These are phyloP conservation scores for Epistrophella euchroma DNA, from an alignment of 2,888 invertebrate genomes.

Conservation along the genomic window DNA sequence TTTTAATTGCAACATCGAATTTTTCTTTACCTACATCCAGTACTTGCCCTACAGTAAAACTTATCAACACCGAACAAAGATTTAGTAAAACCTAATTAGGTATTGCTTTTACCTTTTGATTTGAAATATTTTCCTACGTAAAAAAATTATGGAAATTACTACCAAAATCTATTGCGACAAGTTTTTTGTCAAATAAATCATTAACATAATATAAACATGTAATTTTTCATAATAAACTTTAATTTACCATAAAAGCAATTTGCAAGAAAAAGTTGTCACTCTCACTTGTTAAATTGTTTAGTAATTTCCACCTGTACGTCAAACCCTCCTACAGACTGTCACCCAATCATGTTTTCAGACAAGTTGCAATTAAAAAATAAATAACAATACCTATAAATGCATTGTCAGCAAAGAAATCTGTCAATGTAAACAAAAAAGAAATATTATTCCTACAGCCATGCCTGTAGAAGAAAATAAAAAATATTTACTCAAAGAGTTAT, in stretches of 20 bases:
- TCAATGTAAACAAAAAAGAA: neutral
- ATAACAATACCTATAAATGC: neutral
- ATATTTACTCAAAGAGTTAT: neutral
- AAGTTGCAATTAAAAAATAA: conserved; percentile 7
- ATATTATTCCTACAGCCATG: conserved; percentile 8
- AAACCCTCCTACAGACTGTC: neutral
- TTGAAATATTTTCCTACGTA: neutral
- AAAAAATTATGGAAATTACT: too few relatives aligned
- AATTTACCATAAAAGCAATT: neutral
- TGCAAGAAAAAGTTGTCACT: neutral
- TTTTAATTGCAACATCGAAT: too few relatives aligned
- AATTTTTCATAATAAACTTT: neutral
- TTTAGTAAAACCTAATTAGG: too few relatives aligned
- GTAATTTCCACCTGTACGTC: neutral
- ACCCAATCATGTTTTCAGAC: neutral
- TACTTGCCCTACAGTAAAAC: too few relatives aligned
- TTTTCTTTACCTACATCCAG: too few relatives aligned
- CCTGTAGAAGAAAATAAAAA: neutral
- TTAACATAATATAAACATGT: neutral
- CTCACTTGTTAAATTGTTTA: neutral
- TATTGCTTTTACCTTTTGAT: neutral
- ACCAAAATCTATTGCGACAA: too few relatives aligned
- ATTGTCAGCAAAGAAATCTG: neutral
- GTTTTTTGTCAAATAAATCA: neutral
- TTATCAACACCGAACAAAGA: too few relatives aligned